Conservation (phyloP, 2,888 invertebrate genomes). For the Drosophila testacea region DNA sequence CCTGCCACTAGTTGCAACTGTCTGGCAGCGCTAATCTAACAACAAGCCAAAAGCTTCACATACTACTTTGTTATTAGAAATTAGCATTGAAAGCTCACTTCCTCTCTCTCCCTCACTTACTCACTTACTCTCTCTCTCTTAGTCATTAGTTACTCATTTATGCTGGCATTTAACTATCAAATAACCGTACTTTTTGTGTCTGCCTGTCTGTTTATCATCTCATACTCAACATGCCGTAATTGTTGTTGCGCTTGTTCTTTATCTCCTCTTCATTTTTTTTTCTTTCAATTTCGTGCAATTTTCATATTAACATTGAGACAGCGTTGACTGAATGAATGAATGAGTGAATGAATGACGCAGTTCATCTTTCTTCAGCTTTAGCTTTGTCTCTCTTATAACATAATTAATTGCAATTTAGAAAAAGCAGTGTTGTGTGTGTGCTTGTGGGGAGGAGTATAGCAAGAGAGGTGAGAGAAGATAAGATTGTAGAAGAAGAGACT, state of each 20-base stretch:
- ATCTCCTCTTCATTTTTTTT: conserved; percentile 12
- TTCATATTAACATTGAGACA: conserved; percentile 77
- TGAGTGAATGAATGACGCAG: conserved; percentile 60
- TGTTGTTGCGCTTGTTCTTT: conserved; percentile 36
- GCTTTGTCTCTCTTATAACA: conserved; percentile 53
- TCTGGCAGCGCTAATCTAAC: conserved; percentile 15
- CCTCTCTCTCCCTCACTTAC: background rate
- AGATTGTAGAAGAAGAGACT: conserved; percentile 17
- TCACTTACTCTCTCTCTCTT: background rate
- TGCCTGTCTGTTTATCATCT: conserved; percentile 20
- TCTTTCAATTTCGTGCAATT: conserved; percentile 67
- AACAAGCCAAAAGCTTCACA: background rate
- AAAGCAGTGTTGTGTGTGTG: conserved; percentile 30
- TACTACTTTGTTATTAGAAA: conserved; percentile 21
- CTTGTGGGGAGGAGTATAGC: conserved; percentile 6
- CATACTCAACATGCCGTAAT: conserved; percentile 43
- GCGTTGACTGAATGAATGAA: conserved; percentile 46
- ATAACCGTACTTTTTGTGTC: conserved; percentile 60
- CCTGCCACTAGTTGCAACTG: background rate
- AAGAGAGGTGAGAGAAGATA: conserved; percentile 2
- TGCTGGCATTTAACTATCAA: conserved; percentile 54
- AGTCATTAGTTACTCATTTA: conserved; percentile 9
- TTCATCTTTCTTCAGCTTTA: conserved; percentile 25
- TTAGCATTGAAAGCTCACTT: conserved; percentile 5
- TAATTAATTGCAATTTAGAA: conserved; percentile 80